These are phyloP conservation scores for Cheilosia vernalis DNA, from an alignment of 2,888 invertebrate species.

Conservation along the genomic window DNA sequence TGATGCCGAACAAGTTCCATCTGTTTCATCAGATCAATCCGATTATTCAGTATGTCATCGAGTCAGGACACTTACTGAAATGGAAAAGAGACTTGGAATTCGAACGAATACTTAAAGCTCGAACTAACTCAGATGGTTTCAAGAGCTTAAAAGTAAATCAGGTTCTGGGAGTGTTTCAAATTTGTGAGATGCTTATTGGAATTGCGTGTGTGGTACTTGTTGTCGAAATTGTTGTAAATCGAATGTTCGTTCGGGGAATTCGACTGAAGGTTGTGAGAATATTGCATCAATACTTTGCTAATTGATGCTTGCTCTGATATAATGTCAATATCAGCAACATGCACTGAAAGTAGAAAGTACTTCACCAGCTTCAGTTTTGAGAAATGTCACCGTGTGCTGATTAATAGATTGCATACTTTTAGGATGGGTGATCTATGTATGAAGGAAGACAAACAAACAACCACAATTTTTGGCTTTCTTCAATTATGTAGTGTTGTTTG, in stretches of 20 bases:
- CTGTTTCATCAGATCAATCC: conserved; percentile 81
- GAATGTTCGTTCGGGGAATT: conserved; percentile 75
- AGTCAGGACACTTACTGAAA: conserved; percentile 82
- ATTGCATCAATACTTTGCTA: conserved; percentile 76
- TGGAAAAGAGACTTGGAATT: conserved; percentile 81
- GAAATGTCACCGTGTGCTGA: neutral
- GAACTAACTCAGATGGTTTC: conserved; percentile 64
- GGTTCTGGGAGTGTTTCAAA: conserved; percentile 79
- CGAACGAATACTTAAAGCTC: conserved; percentile 77
- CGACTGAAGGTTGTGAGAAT: conserved; percentile 75
- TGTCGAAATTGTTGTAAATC: conserved; percentile 76
- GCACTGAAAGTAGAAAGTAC: neutral
- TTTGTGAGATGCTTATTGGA: conserved; percentile 75
- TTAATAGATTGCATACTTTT: conserved; percentile 5
- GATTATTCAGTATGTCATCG: conserved; percentile 80
- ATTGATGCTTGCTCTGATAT: neutral
- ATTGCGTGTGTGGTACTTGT: conserved; percentile 76
- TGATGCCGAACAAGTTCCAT: conserved; percentile 81
- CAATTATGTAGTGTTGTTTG: too few species aligned
- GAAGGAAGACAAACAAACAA: neutral
- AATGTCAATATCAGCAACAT: neutral
- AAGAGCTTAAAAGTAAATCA: conserved; percentile 78
- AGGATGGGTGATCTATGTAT: neutral
- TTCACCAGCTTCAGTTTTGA: neutral
- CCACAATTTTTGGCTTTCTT: too few species aligned